Evolutionary conservation across 2,113 vertebrate species (phyloP), one percentile per base, ranked within the genome.

Genomic region (Eretmochelys imbricata): DNA sequence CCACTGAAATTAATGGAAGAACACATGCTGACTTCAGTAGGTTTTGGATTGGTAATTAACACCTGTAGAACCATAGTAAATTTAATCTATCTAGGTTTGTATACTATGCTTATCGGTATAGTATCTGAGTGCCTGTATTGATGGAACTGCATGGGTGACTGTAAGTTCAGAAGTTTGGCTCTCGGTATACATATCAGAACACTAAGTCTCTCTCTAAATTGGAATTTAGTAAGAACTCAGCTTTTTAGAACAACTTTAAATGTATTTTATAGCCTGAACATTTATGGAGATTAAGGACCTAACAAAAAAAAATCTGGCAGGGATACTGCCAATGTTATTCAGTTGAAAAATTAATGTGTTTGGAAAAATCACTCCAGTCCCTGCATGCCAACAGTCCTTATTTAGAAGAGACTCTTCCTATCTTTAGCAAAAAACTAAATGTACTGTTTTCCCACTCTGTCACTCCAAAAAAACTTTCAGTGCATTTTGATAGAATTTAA

Each of bases 131-230:
- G 65, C n/a, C 65, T 72, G 65, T 17, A 69, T 69, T n/a, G 65
- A 69, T 69, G 31, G 35, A 69, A n/a, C 31, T 69, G 35, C n/a
- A 72, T 72, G n/a, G 19, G 65, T 72, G n/a, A 72, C n/a, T n/a
- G 59, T 35, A 72, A 72, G 65, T 85, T 62, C 8, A 6, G 55
- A 31, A 7, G 12, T 5, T 54, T 51, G 79, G 12, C 48, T 46
- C 17, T n/a, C 51, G n/a, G 4, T 5, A 20, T 82, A 88, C 0
- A 0, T 1, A 86, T 29, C 59, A 46, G 13, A 50, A 1, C 49
- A 78, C 1, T 69, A 54, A 19, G 62, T 69, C 80, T 86, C 53
- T 48, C n/a, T 57, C 42, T 57, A n/a, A 80, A 69, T 1, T 53
- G 1, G 27, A 80, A 84, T 86, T 27, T 85, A 72, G 31, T 72